Base-by-base conservation (phyloP, 2,113 vertebrate species). In the Cynoglossus semilaevis region DNA sequence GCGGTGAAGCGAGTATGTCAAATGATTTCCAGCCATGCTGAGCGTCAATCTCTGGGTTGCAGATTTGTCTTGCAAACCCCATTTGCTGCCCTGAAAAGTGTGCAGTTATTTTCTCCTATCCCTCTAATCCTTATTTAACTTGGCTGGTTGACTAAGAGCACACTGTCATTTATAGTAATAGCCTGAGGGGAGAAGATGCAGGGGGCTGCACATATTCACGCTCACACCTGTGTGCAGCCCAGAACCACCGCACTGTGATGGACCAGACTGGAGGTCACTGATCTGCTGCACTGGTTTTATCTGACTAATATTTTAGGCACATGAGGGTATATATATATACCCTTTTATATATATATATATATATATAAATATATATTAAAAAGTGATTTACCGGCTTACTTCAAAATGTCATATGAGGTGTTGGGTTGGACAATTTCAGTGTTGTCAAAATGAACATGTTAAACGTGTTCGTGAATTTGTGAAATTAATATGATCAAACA, bases 121-220 rank as follows among this genome's bases (percentile, higher is more conserved):
- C 75, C 50, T 72, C 64, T 87, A 65, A 84, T 83, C 75, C 79
- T 72, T 82, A 72, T 84, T 84, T 81, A 83, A 85, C 65, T 73
- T n/a, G 66, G 54, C 77, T 43, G 62, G 53, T 78, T 76, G 72
- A 81, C 65, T 78, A 67, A 67, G 69, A 71, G 67, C 55, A 58
- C 61, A 34, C 77, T 76, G 63, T 82, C 65, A 70, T 76, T 87
- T 77, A 54, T 71, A 72, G 67, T 67, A 72, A 73, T 76, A 58
- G 77, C 73, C 67, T 15, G 40, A 45, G 67, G 67, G 40, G 50
- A n/a, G 62, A 53, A 45, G 15, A 62, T 73, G 63, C 47, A 65
- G 59, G 35, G 55, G 50, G 59, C 38, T 13, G 57, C 44, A 37
- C 29, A 15, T 42, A 16, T 35, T 37, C 42, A 15, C n/a, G 9